Base-by-base conservation (phyloP, 1,140 invertebrate species). In the Drosophila chauvacae region DNA sequence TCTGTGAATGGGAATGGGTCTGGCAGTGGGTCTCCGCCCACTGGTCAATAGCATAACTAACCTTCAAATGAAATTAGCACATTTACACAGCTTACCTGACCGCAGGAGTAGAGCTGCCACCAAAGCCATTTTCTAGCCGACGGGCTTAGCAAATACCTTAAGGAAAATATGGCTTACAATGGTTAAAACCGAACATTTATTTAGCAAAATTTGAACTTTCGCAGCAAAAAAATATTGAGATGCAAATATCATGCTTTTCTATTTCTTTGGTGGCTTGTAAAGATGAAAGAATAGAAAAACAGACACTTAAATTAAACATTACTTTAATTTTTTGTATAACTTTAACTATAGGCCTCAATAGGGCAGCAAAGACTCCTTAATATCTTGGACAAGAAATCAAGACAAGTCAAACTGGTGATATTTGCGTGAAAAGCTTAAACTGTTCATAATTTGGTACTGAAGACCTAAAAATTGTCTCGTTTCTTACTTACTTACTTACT, bases 1-100 rank as follows among this genome's bases (percentile, higher is more conserved):
- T 68, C 66, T 70, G 48, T 45, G 69, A 73, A 73, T 59, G 62
- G 50, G 47, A 37, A 51, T 50, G 64, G 70, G 48, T 62, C 61
- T 60, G 26, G 26, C 16, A n/a, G 26, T 30, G 55, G 39, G 61
- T 51, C 74, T 37, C 53, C 53, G 35, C 53, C 53, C 37, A 56
- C 53, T 66, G 83, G 83, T 80, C 83, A 87, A 87, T 83, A 68
- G 66, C 84, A 87, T 87, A 84, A 87, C 83, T 84, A 80, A 87
- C 84, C 84, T 87, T 90, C 84, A 80, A 84, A 88, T 84, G 85
- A 78, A 87, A 87, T 87, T 87, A 87, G 81, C 85, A 87, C 84
- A 84, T 88, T 90, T 84, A 60, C 81, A 74, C 68, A 71, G 80
- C 84, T 87, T 83, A 87, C 77, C 72, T 83, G 80, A 88, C 84